Percentiles rank a stretch among this genome's conserved stretches.
These are phyloP conservation scores for Oeneis ivallda DNA, from an alignment of 2,888 invertebrate genomes.

Conservation along the genomic window DNA sequence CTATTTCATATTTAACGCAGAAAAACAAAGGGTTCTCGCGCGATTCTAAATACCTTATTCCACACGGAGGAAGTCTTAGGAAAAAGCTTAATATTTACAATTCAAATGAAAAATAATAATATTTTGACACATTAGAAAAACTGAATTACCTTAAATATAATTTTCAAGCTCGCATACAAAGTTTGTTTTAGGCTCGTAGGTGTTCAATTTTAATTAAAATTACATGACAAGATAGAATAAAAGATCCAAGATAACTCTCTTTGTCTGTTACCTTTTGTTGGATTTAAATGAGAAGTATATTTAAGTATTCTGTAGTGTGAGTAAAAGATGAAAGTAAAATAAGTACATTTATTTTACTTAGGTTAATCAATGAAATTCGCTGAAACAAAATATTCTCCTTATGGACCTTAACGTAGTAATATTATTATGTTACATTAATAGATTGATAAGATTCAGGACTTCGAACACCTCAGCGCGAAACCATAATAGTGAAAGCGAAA, in stretches of 20 bases:
- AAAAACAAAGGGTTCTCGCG: too few species aligned
- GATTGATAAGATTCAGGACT: too few species aligned
- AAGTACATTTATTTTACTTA: background rate
- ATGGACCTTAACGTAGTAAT: background rate
- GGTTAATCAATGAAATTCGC: background rate
- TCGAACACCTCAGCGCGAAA: too few species aligned
- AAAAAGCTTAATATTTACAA: too few species aligned
- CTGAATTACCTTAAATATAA: background rate
- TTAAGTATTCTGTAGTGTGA: slow-evolving; percentile 29
- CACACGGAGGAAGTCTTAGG: too few species aligned
- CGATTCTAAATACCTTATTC: too few species aligned
- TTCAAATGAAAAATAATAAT: background rate
- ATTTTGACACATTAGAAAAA: too few species aligned
- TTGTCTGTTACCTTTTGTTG: slow-evolving; percentile 37
- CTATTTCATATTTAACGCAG: too few species aligned
- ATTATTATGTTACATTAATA: too few species aligned
- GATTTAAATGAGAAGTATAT: slow-evolving; percentile 33
- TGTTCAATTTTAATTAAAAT: slow-evolving; percentile 38
- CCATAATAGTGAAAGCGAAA: too few species aligned
- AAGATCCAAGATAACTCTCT: slow-evolving; percentile 34
- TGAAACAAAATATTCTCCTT: background rate
- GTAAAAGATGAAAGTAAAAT: background rate
- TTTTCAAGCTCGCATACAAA: slow-evolving; percentile 14
- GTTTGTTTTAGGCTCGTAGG: slow-evolving; percentile 22
- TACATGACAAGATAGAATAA: slow-evolving; percentile 34